These are phyloP conservation scores for Spodoptera litura DNA, from an alignment of 1,140 invertebrate species.

Conservation along the genomic window DNA sequence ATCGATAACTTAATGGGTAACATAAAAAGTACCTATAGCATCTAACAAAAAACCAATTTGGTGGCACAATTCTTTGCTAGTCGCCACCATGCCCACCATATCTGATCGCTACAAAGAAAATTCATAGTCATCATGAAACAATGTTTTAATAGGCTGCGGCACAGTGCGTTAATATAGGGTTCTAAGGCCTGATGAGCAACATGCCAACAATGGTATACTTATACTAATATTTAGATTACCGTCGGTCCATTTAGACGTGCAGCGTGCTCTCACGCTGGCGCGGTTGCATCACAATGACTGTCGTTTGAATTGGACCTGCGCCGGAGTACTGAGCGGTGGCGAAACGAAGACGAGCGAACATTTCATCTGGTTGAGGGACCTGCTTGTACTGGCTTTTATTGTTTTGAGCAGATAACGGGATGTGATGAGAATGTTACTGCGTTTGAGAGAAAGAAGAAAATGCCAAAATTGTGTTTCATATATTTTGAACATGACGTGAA, in stretches of 20 bases:
- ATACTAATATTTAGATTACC: conserved; percentile 53
- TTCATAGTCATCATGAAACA: conserved; percentile 27
- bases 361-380: conserved; percentile 28
- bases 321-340: conserved; percentile 48
- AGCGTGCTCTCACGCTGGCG: conserved; percentile 58
- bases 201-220: conserved; percentile 49
- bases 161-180: conserved; percentile 11
- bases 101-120: conserved; percentile 1
- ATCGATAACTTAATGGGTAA: no score
- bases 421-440: no score
- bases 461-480: no score
- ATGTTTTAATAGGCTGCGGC: conserved; percentile 22
- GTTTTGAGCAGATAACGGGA: no score
- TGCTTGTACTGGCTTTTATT: conserved; percentile 17
- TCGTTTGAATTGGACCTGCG: conserved; percentile 58
- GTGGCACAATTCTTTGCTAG: no score
- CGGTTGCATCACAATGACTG: conserved; percentile 61
- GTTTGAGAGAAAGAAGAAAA: no score
- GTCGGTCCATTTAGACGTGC: conserved; percentile 49
- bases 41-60: no score
- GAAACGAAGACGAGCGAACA: conserved; percentile 54
- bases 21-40: no score
- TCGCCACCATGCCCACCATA: no score
- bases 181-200: conserved; percentile 21
- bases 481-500: no score